phyloP scores from a whole-genome alignment of 2,888 invertebrate genomes.

The Dascillus cervinus region DNA sequence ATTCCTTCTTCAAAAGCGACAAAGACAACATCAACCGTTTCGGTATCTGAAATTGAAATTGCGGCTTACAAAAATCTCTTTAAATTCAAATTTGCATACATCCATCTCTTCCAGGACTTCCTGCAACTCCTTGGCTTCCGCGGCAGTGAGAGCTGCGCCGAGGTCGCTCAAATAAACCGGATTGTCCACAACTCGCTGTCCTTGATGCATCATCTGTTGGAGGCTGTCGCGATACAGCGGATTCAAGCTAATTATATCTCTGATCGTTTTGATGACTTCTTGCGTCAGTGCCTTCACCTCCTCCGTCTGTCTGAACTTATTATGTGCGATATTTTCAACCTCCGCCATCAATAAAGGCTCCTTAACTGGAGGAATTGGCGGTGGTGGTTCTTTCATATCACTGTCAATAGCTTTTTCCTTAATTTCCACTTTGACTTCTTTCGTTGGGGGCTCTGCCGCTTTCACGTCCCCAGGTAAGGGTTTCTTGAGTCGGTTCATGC shows the following conservation, averaged over 20 bases:
- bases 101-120: slow-evolving; percentile 89
- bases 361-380: slow-evolving; percentile 1
- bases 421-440: slow-evolving; percentile 17
- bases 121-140: slow-evolving; percentile 87
- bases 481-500: slow-evolving; percentile 34
- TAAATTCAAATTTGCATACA: slow-evolving; percentile 49
- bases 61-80: slow-evolving; percentile 3
- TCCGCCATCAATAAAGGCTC: slow-evolving; percentile 80
- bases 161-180: slow-evolving; percentile 95
- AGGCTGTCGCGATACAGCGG: slow-evolving; percentile 94
- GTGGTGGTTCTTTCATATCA: slow-evolving; percentile 6
- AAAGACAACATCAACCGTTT: slow-evolving; percentile 86
- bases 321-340: slow-evolving; percentile 85
- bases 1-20: slow-evolving; percentile 92
- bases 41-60: slow-evolving; percentile 62
- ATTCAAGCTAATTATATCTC: slow-evolving; percentile 96
- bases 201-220: slow-evolving; percentile 96
- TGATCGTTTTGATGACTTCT: slow-evolving; percentile 93
- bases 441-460: slow-evolving; percentile 5
- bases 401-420: slow-evolving; percentile 8
- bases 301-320: slow-evolving; percentile 83
- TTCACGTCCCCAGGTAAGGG: slow-evolving; percentile 13
- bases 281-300: slow-evolving; percentile 96
- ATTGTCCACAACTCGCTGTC: slow-evolving; percentile 95
- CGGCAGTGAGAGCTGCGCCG: slow-evolving; percentile 90